Evolutionary conservation across 2,113 vertebrate genomes (phyloP).

Genomic region (Lepus timidus): DNA sequence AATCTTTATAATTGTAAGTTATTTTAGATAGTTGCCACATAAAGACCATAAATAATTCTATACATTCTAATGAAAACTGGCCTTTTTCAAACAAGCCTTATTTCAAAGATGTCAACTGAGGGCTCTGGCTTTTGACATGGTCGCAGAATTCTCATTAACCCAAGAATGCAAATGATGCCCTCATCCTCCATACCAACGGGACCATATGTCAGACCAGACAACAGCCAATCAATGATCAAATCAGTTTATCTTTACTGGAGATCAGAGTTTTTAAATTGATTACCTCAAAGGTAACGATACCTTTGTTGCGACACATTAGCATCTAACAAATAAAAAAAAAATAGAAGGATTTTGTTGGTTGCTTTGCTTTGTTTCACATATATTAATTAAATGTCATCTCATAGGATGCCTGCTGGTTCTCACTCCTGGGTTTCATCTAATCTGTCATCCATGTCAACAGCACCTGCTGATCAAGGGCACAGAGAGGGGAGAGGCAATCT

Average conservation of each 20-base stretch:
- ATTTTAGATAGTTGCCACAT: not conserved
- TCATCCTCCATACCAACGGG: not conserved
- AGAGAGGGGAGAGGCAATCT: not conserved
- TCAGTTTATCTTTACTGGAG: not conserved
- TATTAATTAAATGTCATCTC: not conserved
- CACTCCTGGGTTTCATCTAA: constrained; percentile 34
- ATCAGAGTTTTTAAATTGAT: not conserved
- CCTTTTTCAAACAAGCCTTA: not conserved
- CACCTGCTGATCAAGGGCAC: constrained; percentile 49
- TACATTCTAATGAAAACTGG: not conserved
- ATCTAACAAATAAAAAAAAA: not conserved
- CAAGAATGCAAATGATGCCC: not conserved
- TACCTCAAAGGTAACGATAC: constrained; percentile 14
- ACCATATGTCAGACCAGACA: not conserved
- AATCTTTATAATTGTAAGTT: constrained; percentile 19
- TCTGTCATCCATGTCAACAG: constrained; percentile 14
- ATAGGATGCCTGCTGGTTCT: not conserved
- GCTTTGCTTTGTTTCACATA: not conserved
- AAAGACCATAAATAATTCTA: not conserved
- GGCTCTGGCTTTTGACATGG: not conserved
- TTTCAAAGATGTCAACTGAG: not conserved
- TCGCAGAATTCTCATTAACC: not conserved
- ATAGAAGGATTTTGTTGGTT: not conserved
- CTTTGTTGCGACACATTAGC: not conserved
- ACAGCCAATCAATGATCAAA: not conserved